A percentile compares a stretch with the other conserved stretches of the same genome.
phyloP scores from a whole-genome alignment of 2,113 vertebrate genomes.

The Dolichallabes microphthalmus region DNA sequence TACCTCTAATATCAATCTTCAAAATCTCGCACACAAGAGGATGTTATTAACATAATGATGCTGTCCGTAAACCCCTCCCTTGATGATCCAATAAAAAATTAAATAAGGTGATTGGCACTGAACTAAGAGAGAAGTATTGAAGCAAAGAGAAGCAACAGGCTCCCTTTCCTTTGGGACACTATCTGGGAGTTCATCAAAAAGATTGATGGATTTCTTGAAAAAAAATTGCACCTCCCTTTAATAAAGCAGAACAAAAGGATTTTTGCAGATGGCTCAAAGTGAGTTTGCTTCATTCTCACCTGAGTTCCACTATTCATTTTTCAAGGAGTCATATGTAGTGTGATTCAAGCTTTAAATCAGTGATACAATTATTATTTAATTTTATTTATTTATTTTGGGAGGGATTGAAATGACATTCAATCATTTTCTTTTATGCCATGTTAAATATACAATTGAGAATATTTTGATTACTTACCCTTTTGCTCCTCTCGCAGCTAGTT shows the following conservation, averaged over 20 bases:
- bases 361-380: background rate
- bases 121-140: slow-evolving; percentile 50
- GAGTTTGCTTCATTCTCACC: slow-evolving; percentile 42
- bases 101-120: slow-evolving; percentile 50
- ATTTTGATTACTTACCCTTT: slow-evolving; percentile 61
- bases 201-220: slow-evolving; percentile 15
- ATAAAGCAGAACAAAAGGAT: slow-evolving; percentile 46
- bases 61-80: slow-evolving; percentile 53
- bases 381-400: too few species aligned
- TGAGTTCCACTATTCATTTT: slow-evolving; percentile 54
- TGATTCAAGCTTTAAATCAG: slow-evolving; percentile 48
- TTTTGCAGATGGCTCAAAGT: slow-evolving; percentile 4
- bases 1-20: background rate
- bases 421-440: slow-evolving; percentile 53
- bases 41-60: slow-evolving; percentile 43
- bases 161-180: slow-evolving; percentile 53
- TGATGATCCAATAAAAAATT: slow-evolving; percentile 64
- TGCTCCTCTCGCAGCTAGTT: slow-evolving; percentile 48
- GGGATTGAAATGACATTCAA: background rate
- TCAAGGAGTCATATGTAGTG: slow-evolving; percentile 53
- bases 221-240: slow-evolving; percentile 54
- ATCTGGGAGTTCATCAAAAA: slow-evolving; percentile 37
- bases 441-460: slow-evolving; percentile 57
- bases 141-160: slow-evolving; percentile 45
- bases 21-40: slow-evolving; percentile 52